Base-by-base conservation (phyloP, 1,140 invertebrate species). In the Euglossa dilemma region DNA sequence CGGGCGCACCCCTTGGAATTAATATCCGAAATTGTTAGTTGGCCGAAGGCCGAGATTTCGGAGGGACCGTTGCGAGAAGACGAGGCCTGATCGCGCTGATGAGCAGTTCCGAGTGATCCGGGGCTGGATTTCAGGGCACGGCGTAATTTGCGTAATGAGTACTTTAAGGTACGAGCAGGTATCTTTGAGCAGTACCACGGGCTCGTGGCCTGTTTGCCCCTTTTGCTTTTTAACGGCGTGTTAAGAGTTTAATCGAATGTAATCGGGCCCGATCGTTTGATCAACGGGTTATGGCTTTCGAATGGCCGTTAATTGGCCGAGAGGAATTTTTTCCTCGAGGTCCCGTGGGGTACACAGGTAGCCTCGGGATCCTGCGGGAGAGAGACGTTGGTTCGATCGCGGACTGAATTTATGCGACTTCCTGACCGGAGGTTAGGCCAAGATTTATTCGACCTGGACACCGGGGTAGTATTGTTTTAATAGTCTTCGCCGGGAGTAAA, bases 111-210 rank as follows among this genome's bases (percentile, higher is more conserved):
- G 43, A 25, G 45, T 50, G n/a, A 70, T 50, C 50, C 45, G 67
- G 23, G 43, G 50, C n/a, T 50, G n/a, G 23, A 50, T 70, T 20
- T n/a, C 20, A 28, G n/a, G 67, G 43, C 14, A 50, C 45, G n/a
- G 16, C 45, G 67, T 36, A 70, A 70, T 70, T 70, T 70, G 67
- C 67, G 67, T 70, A 70, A 70, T 50, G 67, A 70, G 67, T 25
- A 50, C 45, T 70, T 50, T 50, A 70, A 70, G n/a, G 45, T 25
- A 50, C n/a, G 6, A 23, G 16, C n/a, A 25, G 23, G n/a, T 18
- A 25, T 70, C 67, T 50, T 70, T 70, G 14, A 47, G 18, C 45
- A 50, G 28, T 36, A 67, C 12, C 36, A 11, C 20, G 1, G 20
- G 20, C 11, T 7, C 23, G 20, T n/a, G 28, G 9, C 16, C 43